Evolutionary conservation across 2,113 vertebrate species (phyloP), one percentile per base, ranked within the genome.

Genomic region (Syngnathus floridae): DNA sequence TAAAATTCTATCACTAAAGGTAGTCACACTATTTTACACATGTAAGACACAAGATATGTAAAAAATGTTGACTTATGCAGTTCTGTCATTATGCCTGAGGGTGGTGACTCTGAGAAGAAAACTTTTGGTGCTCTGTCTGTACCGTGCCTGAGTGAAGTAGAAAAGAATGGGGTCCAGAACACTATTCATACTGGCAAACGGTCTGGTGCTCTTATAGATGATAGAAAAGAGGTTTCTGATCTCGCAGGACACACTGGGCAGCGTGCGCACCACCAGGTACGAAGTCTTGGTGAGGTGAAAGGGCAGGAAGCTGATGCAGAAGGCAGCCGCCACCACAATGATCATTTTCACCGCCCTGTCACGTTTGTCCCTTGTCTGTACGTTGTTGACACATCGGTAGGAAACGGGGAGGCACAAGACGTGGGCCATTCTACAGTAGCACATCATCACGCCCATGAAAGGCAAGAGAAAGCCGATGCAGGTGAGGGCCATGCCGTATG

Each of bases 141-240:
- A 93, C 65, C 92, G 94, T 59, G 92, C 89, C 51, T 95, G 92
- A 0, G 94, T 99, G 84, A 98, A 98, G 81, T 97, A 98, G 84
- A 99, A 99, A 65, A 98, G 91, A 72, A 99, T 95, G 26, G 97
- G 97, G 57, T 99, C 97, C 0, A 99, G 88, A 12, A 98, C 92
- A 0, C 96, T 97, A 89, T 99, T 99, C 92, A 94, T 93, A 73
- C 96, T 99, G 83, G 97, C 97, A 0, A 99, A 97, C 1, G 96
- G 96, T 64, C 97, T 81, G 0, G 93, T 99, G 86, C 92, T 88
- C 78, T 99, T 99, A 77, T 98, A 99, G 67, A 94, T 87, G 0
- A 95, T 90, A 0, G 96, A 92, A 0, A 98, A 94, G 0, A 93
- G 62, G 86, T 99, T 93, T 10, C 91, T 79, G 0, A 80, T 52